Conservation (phyloP, 2,888 invertebrate species). For the Acronicta alni region DNA sequence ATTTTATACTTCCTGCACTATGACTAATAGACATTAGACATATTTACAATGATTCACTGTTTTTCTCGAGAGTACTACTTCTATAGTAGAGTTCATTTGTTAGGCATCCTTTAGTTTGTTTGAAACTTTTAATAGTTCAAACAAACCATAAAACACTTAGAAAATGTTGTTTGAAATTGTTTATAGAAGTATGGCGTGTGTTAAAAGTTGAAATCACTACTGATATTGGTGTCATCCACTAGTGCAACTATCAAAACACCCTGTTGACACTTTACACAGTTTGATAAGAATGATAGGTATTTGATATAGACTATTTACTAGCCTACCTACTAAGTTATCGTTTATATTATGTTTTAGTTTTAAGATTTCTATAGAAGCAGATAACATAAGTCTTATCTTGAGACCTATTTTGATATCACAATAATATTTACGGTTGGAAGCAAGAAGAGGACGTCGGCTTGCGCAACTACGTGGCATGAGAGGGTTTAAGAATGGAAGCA, state of each 20-base stretch:
- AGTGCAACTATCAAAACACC: not conserved
- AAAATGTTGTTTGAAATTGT: too few species aligned
- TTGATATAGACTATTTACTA: not conserved
- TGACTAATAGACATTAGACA: constrained; percentile 20
- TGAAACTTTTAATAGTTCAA: not conserved
- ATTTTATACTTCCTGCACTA: constrained; percentile 13
- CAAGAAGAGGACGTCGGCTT: too few species aligned
- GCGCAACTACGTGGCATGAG: too few species aligned
- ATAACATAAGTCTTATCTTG: constrained; percentile 24
- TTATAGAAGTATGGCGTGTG: too few species aligned
- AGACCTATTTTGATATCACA: constrained; percentile 32
- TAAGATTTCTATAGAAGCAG: constrained; percentile 10
- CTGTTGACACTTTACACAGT: not conserved
- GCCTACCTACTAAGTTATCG: not conserved
- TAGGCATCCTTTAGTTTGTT: not conserved
- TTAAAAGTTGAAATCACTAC: too few species aligned
- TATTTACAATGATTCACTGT: constrained; percentile 3
- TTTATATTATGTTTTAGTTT: constrained; percentile 7
- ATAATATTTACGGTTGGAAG: constrained; percentile 2
- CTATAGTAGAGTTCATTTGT: constrained; percentile 17
- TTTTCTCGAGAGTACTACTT: not conserved
- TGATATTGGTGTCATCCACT: too few species aligned
- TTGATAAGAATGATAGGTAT: not conserved
- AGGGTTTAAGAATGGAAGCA: too few species aligned
- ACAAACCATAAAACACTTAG: not conserved